Base-by-base conservation (phyloP, 2,113 vertebrate genomes). In the Empidonax alnorum region DNA sequence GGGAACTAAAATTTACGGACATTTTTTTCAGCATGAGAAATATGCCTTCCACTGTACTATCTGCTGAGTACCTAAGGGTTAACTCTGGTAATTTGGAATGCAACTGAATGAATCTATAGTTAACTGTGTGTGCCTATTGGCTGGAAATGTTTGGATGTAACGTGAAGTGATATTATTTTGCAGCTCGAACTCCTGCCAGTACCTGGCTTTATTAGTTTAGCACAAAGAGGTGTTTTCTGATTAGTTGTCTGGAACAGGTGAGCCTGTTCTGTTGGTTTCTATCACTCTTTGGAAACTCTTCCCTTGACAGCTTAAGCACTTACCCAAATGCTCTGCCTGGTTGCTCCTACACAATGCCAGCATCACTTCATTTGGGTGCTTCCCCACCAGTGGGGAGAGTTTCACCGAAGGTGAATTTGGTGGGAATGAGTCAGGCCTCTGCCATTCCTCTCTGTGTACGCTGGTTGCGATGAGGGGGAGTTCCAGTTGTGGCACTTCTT, bases 151-250 rank as follows among this genome's bases (percentile, higher is more conserved):
- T 94, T 95, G 90, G 92, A 96, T 90, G 69, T 76, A 84, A 19
- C 55, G 27, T 31, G 71, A 74, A 90, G 79, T 27, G 79, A 88
- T 90, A 74, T 41, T 88, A 46, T 77, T 91, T 85, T 90, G 93
- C 79, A 95, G 74, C 84, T 63, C 71, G 10, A 22, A 59, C 61
- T 93, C 59, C 66, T 90, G 95, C 82, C 82, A 90, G 93, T 84
- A 69, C 56, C 75, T 91, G 87, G 75, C 82, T 90, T 95, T 85
- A 53, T 94, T 84, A 86, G 68, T 84, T 91, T 68, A 90, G 93
- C 85, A 75, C 39, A 9, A 9, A 49, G 82, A 96, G 85, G 87
- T 96, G 92, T 96, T 96, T 78, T 41, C 90, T 96, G 96, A 96
- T 88, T 28, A 75, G 72, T 56, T 94, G 91, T 93, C 93, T 97